These are phyloP conservation scores for Gymnogyps californianus DNA, from an alignment of 2,113 vertebrate species.

Conservation along the genomic window DNA sequence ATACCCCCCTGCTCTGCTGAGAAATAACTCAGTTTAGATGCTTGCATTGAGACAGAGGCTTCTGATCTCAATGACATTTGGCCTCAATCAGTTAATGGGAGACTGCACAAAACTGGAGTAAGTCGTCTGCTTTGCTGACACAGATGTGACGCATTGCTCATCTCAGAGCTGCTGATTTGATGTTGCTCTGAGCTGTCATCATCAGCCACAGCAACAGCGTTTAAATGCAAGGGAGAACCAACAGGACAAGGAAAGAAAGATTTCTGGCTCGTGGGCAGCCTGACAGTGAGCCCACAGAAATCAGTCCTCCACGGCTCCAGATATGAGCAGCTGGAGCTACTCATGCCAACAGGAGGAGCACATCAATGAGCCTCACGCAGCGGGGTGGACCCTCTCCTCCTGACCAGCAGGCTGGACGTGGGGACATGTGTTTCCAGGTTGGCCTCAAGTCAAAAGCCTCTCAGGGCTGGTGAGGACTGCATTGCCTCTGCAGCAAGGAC, in stretches of 20 bases:
- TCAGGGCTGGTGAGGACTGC: not conserved
- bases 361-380: accelerated
- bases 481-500: not conserved
- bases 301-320: not conserved
- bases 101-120: not conserved
- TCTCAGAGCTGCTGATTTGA: not conserved
- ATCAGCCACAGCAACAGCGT: not conserved
- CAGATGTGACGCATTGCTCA: not conserved
- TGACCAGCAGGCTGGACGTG: not conserved
- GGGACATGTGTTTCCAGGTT: not conserved
- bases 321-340: not conserved
- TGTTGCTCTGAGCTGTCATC: not conserved
- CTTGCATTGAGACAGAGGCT: not conserved
- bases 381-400: not conserved
- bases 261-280: not conserved
- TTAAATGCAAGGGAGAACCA: not conserved
- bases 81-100: not conserved
- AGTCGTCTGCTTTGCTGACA: not conserved
- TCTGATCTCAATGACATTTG: not conserved
- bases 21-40: not conserved
- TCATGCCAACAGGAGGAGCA: not conserved
- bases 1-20: not conserved
- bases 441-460: not conserved
- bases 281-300: not conserved
- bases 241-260: not conserved